Evolutionary conservation across 2,113 vertebrate species (phyloP).

Genomic region (Callaeas wilsoni): DNA sequence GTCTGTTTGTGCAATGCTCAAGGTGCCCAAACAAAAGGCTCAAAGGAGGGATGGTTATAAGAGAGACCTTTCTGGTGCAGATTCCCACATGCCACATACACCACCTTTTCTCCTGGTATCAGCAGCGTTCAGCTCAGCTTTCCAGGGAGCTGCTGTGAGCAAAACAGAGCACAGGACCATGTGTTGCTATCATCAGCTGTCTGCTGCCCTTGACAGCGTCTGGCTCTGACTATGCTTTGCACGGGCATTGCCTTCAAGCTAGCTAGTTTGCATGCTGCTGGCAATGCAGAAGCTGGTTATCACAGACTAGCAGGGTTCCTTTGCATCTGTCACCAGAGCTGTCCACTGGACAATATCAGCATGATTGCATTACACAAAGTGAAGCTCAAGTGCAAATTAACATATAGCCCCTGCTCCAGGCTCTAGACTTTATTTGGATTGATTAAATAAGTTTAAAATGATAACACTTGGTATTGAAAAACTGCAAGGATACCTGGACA

Average conservation of each 20-base stretch:
- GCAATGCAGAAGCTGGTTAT: background rate
- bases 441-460: background rate
- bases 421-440: background rate
- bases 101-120: background rate
- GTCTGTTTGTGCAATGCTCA: background rate
- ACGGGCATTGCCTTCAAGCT: background rate
- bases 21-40: background rate
- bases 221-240: background rate
- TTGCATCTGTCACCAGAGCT: background rate
- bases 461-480: background rate
- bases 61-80: background rate
- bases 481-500: background rate
- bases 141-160: background rate
- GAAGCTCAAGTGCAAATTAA: background rate
- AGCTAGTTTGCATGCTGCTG: background rate
- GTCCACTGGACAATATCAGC: background rate
- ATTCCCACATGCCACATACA: background rate
- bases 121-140: background rate
- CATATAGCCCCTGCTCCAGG: background rate
- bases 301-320: background rate
- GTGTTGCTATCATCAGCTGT: background rate
- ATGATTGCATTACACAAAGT: background rate
- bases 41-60: background rate
- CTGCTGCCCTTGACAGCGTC: background rate
- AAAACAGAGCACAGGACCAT: background rate